Evolutionary conservation across 2,113 vertebrate genomes (phyloP).

Genomic region (Panthera leo): DNA sequence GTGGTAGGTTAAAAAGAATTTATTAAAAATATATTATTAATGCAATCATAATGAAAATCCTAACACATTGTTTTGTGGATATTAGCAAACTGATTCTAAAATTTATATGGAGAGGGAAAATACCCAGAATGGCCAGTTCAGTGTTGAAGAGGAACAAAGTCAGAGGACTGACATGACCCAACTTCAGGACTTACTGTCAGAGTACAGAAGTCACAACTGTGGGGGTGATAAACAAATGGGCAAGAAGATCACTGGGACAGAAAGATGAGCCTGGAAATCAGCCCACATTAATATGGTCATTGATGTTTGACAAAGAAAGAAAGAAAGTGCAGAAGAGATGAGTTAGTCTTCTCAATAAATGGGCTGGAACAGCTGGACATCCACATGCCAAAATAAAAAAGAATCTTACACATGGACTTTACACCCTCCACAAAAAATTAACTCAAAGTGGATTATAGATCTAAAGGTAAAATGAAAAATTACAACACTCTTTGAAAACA

Average conservation of each 20-base stretch:
- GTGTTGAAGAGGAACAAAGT: not conserved
- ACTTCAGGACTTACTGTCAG: not conserved
- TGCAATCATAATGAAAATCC: not conserved
- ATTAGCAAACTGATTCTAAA: not conserved
- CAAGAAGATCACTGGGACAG: not conserved
- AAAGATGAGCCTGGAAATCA: not conserved
- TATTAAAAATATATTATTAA: slow-evolving; percentile 4
- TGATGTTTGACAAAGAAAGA: not conserved
- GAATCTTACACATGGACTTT: not conserved
- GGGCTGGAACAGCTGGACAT: not conserved
- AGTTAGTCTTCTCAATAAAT: not conserved
- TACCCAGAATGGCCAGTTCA: not conserved
- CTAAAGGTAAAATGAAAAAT: not conserved
- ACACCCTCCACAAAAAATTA: not conserved
- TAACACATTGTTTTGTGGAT: not conserved
- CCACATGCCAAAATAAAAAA: not conserved
- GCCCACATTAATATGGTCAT: not conserved
- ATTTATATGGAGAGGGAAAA: not conserved
- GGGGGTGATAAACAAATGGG: not conserved
- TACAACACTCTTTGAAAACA: not conserved
- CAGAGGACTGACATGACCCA: not conserved
- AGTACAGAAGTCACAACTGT: not conserved
- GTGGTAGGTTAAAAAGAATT: not conserved
- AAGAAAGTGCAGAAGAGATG: not conserved
- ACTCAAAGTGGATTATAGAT: not conserved